Percentiles rank a stretch among this genome's conserved stretches.
Conservation (phyloP, 2,888 invertebrate species). For the Cryptosula pallasiana region DNA sequence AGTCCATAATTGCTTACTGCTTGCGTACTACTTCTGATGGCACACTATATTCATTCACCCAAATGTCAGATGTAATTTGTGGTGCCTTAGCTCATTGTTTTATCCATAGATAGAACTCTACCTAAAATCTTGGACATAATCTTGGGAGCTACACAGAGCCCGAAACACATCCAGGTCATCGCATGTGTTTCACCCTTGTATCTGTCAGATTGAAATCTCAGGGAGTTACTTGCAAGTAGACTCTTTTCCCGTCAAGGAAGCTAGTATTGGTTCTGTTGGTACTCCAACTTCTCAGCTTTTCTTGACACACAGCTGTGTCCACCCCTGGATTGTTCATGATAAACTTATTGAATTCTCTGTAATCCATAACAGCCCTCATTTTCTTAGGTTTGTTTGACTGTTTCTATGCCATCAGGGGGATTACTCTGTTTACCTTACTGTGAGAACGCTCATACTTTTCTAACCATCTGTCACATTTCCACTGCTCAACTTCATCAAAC, state of each 20-base stretch:
- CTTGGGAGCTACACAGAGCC: conserved; percentile 3
- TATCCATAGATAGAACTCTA: background rate
- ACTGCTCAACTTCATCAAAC: no score
- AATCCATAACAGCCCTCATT: background rate
- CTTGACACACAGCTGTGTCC: background rate
- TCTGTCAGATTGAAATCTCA: background rate
- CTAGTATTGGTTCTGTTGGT: background rate
- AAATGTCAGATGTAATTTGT: background rate
- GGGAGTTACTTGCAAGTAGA: background rate
- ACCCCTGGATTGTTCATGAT: background rate
- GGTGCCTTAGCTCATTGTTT: background rate
- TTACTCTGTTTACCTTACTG: background rate
- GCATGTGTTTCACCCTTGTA: background rate
- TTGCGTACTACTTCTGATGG: background rate
- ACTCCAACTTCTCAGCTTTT: conserved; percentile 4
- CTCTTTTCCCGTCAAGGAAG: background rate
- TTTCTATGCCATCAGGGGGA: background rate
- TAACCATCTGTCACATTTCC: no score
- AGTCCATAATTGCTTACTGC: background rate
- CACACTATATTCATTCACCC: background rate
- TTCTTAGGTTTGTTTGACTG: background rate
- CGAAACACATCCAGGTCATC: conserved; percentile 1
- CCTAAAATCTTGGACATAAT: background rate
- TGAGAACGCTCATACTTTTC: no score
- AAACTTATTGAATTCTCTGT: background rate